Evolutionary conservation across 2,797 vertebrate genomes (phyloP), one percentile per base, ranked within the genome.

Genomic region (Eidolon dupreanum): DNA sequence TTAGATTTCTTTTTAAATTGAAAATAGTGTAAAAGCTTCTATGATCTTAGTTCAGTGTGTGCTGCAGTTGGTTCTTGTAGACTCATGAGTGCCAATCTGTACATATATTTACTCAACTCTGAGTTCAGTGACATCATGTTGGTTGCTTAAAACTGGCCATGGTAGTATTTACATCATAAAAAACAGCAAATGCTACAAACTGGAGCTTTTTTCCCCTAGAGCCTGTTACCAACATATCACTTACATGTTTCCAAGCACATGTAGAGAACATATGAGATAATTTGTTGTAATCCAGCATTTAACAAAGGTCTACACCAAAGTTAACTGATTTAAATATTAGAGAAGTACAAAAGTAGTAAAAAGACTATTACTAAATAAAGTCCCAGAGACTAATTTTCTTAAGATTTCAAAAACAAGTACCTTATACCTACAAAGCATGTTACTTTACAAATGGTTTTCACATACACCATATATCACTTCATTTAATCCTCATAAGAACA

Each of bases 281-380:
- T 77, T 75, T 79, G 28, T 70, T 97, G 49, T 33, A 91, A 91
- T 57, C 89, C 31, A 82, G 61, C 49, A 91, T 71, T 92, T 88
- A 96, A 92, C 43, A 78, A 92, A 97, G 28, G 4, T 36, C 73
- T 96, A 82, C 53, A 61, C 16, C 71, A 95, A 94, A 95, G 28
- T 33, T 82, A 95, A 95, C 8, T 77, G n/a, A 86, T 61, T 81
- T 84, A 92, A 92, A 65, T 84, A 90, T 36, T 68, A 36, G 12
- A 70, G 28, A 16, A n/a, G 10, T 8, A 73, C 5, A 68, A 77
- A 68, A 88, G 31, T 61, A 89, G 17, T 19, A 41, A 81, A 87
- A 84, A 53, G 22, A 89, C 46, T 94, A 68, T 26, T 73, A 81
- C 55, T 89, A 24, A 89, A 43, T 73, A 61, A 92, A 16, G 22